A percentile compares a stretch with the other conserved stretches of the same genome.
Conservation (phyloP, 2,797 vertebrate genomes). For the Syngnathus acus region DNA sequence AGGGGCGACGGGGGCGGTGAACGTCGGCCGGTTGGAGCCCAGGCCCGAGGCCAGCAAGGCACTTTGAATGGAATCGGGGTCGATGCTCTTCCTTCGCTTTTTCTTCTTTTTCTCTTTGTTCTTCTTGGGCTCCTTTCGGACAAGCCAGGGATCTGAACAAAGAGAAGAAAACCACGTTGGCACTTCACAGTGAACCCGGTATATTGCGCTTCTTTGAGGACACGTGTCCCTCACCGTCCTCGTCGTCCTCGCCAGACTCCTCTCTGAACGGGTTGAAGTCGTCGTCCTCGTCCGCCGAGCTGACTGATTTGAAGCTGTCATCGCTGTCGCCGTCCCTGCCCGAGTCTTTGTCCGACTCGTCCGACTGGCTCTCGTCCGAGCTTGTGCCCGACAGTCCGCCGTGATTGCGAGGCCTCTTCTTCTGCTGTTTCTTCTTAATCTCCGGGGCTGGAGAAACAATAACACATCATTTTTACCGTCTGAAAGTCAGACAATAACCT, state of each 20-base stretch:
- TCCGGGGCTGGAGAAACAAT: constrained; percentile 71
- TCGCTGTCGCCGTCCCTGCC: constrained; percentile 68
- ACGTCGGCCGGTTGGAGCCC: constrained; percentile 86
- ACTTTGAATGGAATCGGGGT: constrained; percentile 99
- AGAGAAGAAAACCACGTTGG: neutral
- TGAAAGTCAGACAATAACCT: neutral
- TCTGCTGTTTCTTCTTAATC: constrained; percentile 77
- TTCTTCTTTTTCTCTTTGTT: constrained; percentile 86
- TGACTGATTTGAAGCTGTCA: constrained; percentile 89
- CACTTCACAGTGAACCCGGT: neutral
- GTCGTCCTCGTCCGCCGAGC: constrained; percentile 84
- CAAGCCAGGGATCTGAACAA: constrained; percentile 88
- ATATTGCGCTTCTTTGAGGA: too few species aligned
- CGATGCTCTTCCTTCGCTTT: constrained; percentile 87
- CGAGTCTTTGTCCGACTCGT: constrained; percentile 65
- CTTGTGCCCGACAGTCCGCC: constrained; percentile 88
- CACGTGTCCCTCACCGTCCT: constrained; percentile 74
- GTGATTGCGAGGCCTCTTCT: constrained; percentile 83
- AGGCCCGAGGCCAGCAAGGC: constrained; percentile 98
- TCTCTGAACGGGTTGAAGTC: constrained; percentile 98
- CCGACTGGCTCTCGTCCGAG: constrained; percentile 87
- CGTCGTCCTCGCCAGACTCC: constrained; percentile 88
- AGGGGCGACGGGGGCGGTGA: constrained; percentile 76
- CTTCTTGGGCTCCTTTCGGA: constrained; percentile 97
- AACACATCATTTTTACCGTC: neutral